phyloP scores from a whole-genome alignment of 2,797 vertebrate species.

The Typhlichthys eigenmanni region DNA sequence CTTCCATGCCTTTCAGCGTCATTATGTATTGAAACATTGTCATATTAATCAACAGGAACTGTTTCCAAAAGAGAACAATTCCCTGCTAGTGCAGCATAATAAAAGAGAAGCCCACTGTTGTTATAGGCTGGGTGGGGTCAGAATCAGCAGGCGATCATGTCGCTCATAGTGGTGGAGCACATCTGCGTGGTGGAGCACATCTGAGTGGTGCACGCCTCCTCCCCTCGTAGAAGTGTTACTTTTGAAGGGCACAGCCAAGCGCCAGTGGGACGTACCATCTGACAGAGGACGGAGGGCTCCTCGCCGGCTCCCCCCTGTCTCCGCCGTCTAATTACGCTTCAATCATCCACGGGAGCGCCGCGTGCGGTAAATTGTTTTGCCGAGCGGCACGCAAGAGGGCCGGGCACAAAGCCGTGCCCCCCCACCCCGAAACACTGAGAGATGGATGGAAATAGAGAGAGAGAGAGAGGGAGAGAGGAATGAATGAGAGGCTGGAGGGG shows the following conservation, averaged over 20 bases:
- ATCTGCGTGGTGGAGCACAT: constrained; percentile 7
- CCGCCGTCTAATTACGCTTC: constrained; percentile 84
- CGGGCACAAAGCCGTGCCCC: constrained; percentile 30
- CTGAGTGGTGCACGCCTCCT: constrained; percentile 19
- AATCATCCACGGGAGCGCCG: constrained; percentile 75
- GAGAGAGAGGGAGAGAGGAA: not conserved
- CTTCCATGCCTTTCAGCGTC: too few relatives aligned
- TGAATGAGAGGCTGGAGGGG: not conserved
- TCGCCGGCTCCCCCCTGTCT: constrained; percentile 73
- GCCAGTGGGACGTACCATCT: constrained; percentile 73
- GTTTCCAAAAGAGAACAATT: not conserved
- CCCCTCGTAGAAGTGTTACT: constrained; percentile 60
- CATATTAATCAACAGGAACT: not conserved
- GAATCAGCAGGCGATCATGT: constrained; percentile 1
- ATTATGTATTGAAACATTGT: too few relatives aligned
- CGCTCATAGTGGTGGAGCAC: constrained; percentile 13
- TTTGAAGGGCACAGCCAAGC: constrained; percentile 76
- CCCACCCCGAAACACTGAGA: constrained; percentile 12
- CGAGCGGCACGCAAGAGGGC: constrained; percentile 61
- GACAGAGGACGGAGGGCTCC: constrained; percentile 66
- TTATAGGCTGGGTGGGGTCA: not conserved
- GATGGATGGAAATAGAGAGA: constrained; percentile 6
- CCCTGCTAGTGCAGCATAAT: too few relatives aligned
- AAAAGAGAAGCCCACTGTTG: not conserved
- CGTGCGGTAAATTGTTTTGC: constrained; percentile 78